These are phyloP conservation scores for Emmelina monodactyla DNA, from an alignment of 2,888 invertebrate genomes.

Conservation along the genomic window DNA sequence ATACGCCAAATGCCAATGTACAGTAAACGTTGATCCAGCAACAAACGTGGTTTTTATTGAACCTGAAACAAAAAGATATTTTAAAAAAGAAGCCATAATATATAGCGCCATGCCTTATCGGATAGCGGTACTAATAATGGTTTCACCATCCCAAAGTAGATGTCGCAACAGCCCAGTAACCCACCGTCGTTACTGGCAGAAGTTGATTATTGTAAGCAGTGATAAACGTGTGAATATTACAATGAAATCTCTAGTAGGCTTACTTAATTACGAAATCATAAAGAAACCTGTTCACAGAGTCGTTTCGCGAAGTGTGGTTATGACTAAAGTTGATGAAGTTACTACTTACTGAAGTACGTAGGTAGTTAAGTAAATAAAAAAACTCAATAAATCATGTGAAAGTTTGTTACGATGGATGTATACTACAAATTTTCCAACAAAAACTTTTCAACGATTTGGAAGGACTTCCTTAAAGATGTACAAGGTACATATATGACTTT, in stretches of 20 bases:
- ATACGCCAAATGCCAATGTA: slow-evolving; percentile 94
- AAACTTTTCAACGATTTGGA: too few species aligned
- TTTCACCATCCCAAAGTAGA: slow-evolving; percentile 23
- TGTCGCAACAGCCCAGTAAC: slow-evolving; percentile 26
- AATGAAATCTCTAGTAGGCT: neutral
- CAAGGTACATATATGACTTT: too few species aligned
- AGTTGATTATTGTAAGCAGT: neutral
- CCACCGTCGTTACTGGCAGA: slow-evolving; percentile 2
- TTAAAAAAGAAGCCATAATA: neutral
- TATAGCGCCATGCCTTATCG: slow-evolving; percentile 24
- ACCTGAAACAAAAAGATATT: slow-evolving; percentile 62
- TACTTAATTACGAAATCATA: neutral
- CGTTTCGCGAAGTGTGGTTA: too few species aligned
- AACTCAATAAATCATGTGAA: too few species aligned
- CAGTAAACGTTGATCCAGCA: slow-evolving; percentile 84
- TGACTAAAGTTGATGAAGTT: too few species aligned
- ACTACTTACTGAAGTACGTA: too few species aligned
- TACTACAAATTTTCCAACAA: too few species aligned
- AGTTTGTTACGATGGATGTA: too few species aligned
- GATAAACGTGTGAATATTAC: slow-evolving; percentile 17
- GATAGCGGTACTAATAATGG: slow-evolving; percentile 17
- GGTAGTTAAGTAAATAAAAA: too few species aligned
- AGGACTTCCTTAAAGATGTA: too few species aligned
- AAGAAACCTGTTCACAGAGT: neutral
- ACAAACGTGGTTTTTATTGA: slow-evolving; percentile 79